Conservation (phyloP, 2,888 invertebrate genomes). For the Chloroclystis v-ata region DNA sequence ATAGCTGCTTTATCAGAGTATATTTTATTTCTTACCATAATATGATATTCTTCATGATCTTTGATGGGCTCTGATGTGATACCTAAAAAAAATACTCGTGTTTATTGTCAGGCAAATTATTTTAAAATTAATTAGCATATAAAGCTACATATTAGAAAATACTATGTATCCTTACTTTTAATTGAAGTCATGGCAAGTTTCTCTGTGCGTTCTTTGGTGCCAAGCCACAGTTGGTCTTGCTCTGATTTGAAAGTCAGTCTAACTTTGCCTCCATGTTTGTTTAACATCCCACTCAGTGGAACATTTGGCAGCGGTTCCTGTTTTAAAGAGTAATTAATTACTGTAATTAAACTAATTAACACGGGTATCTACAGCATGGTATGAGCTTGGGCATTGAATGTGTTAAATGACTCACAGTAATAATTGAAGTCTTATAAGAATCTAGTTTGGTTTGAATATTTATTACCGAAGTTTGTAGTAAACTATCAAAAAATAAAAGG, state of each 20-base stretch:
- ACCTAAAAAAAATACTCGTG: slow-evolving; percentile 45
- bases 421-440: not conserved
- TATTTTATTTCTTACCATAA: slow-evolving; percentile 86
- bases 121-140: too few species aligned
- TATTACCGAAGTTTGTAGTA: too few species aligned
- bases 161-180: slow-evolving; percentile 84
- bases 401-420: not conserved
- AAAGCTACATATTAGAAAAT: too few species aligned
- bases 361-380: not conserved
- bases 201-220: slow-evolving; percentile 94
- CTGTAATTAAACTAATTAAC: not conserved
- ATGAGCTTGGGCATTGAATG: not conserved
- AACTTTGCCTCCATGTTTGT: slow-evolving; percentile 93
- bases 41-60: slow-evolving; percentile 93
- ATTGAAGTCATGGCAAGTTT: slow-evolving; percentile 94
- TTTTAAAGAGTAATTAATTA: slow-evolving; percentile 9
- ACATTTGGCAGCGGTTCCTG: slow-evolving; percentile 88
- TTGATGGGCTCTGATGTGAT: slow-evolving; percentile 88
- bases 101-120: not conserved
- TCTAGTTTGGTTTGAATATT: not conserved
- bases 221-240: slow-evolving; percentile 93
- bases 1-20: too few species aligned
- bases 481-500: too few species aligned
- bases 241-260: slow-evolving; percentile 94
- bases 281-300: slow-evolving; percentile 93